Evolutionary conservation across 2,888 invertebrate species (phyloP), one percentile per base, ranked within the genome.

Genomic region (Ochropacha duplaris): DNA sequence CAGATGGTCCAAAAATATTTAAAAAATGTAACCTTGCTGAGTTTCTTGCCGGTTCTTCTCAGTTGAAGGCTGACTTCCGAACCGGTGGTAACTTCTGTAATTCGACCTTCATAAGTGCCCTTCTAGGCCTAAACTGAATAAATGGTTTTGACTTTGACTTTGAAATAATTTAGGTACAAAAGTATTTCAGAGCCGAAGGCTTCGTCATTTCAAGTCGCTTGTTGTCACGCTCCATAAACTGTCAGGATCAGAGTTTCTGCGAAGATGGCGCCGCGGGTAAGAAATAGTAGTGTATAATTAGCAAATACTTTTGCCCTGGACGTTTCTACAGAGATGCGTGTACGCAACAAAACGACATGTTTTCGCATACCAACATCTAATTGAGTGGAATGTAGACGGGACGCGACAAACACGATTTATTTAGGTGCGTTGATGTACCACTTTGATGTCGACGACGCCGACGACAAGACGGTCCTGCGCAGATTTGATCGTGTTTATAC

Each of bases 381-480:
- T 62, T 62, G 57, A 58, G 39, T 28, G 58, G 59, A 62, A 60
- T 57, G 57, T 54, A 31, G 54, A 39, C 57, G 51, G 50, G 28
- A 44, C 28, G 39, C 12, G 50, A 55, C 26, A 39, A 54, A 57
- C 50, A 16, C 50, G 26, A 51, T 26, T 16, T 26, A 51, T 26
- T 26, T 28, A 51, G 26, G 28, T 51, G 16, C 50, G 50, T 51
- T 16, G 16, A 51, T 51, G n/a, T 51, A 51, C 28, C n/a, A 9
- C 26, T 51, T 51, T 51, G 28, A 28, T 51, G 9, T 16, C 9
- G 50, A 28, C 50, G 16, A n/a, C 16, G 26, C n/a, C 24, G 50
- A 50, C 26, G 26, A 26, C 50, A n/a, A 0, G 8, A 31, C 16
- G 16, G 19, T 44, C 44, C 44, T 19, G 9, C 44, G 39, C 39